A percentile compares a stretch with the other conserved stretches of the same genome.
Conservation (phyloP, 1,140 invertebrate species). For the Drosophila baimaii region DNA sequence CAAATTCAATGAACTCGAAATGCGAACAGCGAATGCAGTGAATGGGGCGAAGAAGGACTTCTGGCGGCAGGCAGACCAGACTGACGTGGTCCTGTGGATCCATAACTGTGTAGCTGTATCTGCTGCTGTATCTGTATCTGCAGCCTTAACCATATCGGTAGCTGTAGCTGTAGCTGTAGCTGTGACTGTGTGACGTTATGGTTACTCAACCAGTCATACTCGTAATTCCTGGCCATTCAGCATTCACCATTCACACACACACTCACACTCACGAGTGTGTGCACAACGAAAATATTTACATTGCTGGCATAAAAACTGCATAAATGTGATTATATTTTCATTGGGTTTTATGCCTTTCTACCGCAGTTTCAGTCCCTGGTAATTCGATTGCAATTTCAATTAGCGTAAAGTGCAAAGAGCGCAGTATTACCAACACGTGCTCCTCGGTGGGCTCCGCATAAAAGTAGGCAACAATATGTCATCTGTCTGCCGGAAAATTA, state of each 20-base stretch:
- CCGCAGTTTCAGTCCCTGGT: constrained; percentile 52
- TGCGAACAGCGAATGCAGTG: constrained; percentile 57
- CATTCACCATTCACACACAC: constrained; percentile 22
- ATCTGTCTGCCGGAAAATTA: not conserved
- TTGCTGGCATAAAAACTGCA: constrained; percentile 82
- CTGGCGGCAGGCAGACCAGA: constrained; percentile 1
- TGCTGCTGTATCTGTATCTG: constrained; percentile 15
- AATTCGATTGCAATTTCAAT: constrained; percentile 82
- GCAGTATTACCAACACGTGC: constrained; percentile 40
- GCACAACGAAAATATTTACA: constrained; percentile 78
- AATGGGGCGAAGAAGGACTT: constrained; percentile 7
- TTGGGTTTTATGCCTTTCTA: constrained; percentile 64
- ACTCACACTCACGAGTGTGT: constrained; percentile 21
- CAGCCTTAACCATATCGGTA: constrained; percentile 17
- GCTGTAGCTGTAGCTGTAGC: constrained; percentile 15
- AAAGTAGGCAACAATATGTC: constrained; percentile 36
- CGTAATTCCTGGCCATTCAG: constrained; percentile 30
- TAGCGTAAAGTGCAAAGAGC: constrained; percentile 69
- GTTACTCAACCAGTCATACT: constrained; percentile 44
- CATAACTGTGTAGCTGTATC: constrained; percentile 14
- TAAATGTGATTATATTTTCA: constrained; percentile 83
- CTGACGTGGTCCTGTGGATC: not conserved
- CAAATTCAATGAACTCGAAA: constrained; percentile 83
- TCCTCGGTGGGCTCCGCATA: not conserved
- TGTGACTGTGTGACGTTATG: constrained; percentile 42